Base-by-base conservation (phyloP, 53 echinoderm and acorn worm species). In the Hippasteria phrygiana region DNA sequence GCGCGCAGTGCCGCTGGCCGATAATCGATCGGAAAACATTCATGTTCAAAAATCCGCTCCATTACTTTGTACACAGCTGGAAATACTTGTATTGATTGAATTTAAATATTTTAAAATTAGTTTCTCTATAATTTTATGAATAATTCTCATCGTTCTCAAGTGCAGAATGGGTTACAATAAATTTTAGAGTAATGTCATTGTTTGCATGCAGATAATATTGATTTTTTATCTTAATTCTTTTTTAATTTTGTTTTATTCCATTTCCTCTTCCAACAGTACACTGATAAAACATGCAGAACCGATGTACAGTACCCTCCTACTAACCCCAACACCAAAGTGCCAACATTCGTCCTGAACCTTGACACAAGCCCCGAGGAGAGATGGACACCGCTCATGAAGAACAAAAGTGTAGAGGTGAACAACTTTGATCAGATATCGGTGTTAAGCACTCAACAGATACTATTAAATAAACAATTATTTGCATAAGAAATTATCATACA, bases 261-360 rank as follows among this genome's bases (percentile, higher is more conserved):
- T 79, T 62, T 42, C 11, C 29, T 28, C 6, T 65, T 31, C 18
- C 65, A 18, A 22, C 74, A 95, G 95, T 95, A 77, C 75, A 95
- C 95, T 7, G 95, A 95, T 71, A 85, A 35, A 87, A 87, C 80
- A 32, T 95, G 95, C 77, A 84, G 91, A 27, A 91, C 88, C 35
- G 91, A 91, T 77, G 88, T 90, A n/a, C 89, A 91, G 39, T 93
- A 93, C 20, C 95, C 95, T 35, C 91, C 95, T n/a, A 33, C 46
- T 10, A 78, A 93, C 33, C 36, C 76, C 28, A 39, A 78, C 20
- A 79, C 75, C 35, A 41, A 63, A 33, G 95, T 91, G 4, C 47
- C 87, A 62, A 89, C 91, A 4, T 95, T 73, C 72, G 91, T 93
- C 31, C 45, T 95, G 67, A 95, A 95, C 80, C 90, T 95, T 62